These are phyloP conservation scores for Stenchaetothrips biformis DNA, from an alignment of 2,888 invertebrate genomes.

Conservation along the genomic window DNA sequence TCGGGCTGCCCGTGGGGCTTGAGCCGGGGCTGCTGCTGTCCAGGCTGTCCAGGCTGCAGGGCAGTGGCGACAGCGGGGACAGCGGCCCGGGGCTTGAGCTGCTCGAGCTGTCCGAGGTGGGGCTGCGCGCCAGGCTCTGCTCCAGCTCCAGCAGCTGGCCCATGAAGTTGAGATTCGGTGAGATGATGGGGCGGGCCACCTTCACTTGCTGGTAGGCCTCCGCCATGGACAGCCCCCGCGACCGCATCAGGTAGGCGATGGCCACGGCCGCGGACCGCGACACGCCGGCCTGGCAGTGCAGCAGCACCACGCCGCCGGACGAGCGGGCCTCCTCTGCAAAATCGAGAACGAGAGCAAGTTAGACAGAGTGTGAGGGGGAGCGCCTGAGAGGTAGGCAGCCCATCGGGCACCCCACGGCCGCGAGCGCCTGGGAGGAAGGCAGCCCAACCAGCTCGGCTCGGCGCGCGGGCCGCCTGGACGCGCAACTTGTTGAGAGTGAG, in stretches of 20 bases:
- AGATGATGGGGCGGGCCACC: constrained; percentile 79
- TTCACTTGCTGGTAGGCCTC: constrained; percentile 87
- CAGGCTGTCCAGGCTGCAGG: constrained; percentile 14
- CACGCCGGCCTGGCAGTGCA: constrained; percentile 94
- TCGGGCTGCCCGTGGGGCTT: background rate
- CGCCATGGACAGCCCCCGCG: constrained; percentile 72
- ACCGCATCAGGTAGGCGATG: constrained; percentile 91
- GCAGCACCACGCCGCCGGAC: constrained; percentile 68
- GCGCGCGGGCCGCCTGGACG: no score
- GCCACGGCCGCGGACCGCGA: constrained; percentile 91
- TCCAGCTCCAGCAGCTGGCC: constrained; percentile 82
- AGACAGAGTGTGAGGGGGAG: no score
- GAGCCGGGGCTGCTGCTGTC: background rate
- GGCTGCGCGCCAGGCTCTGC: constrained; percentile 53
- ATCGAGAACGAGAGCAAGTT: constrained; percentile 36
- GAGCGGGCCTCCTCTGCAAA: constrained; percentile 66
- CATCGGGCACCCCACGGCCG: background rate
- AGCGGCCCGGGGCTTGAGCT: constrained; percentile 26
- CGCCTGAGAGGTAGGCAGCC: background rate
- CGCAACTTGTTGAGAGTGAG: no score
- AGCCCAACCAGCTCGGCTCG: background rate
- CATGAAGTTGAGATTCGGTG: constrained; percentile 93
- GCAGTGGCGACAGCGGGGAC: background rate
- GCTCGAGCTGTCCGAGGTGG: constrained; percentile 26
- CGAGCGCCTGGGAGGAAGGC: background rate